These are phyloP conservation scores for Drosophila leonis DNA, from an alignment of 2,888 invertebrate genomes.

Conservation along the genomic window DNA sequence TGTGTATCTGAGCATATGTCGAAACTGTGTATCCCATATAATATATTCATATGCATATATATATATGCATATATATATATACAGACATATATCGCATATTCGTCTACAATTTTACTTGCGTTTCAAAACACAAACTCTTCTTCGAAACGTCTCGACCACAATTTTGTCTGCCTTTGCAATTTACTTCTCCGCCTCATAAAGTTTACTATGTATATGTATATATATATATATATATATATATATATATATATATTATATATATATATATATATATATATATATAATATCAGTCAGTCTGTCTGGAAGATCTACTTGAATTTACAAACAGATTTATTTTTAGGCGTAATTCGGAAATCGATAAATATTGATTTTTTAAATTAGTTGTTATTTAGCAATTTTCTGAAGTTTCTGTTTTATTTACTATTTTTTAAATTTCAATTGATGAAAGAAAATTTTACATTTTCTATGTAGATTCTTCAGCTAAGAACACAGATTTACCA, in stretches of 20 bases:
- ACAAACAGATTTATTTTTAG: neutral
- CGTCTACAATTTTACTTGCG: slow-evolving; percentile 38
- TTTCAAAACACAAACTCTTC: slow-evolving; percentile 60
- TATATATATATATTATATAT: neutral
- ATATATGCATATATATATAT: neutral
- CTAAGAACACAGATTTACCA: neutral
- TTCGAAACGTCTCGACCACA: slow-evolving; percentile 40
- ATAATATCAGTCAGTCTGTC: neutral
- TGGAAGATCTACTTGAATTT: neutral
- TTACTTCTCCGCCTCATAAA: slow-evolving; percentile 2
- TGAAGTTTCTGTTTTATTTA: neutral
- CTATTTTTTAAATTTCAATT: neutral
- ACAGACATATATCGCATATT: neutral
- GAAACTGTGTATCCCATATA: slow-evolving; percentile 28
- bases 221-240: neutral
- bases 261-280: neutral
- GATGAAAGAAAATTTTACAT: too few relatives aligned
- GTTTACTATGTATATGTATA: neutral
- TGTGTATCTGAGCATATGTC: slow-evolving; percentile 18
- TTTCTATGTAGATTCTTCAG: neutral
- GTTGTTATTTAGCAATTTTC: neutral
- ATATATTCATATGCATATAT: neutral
- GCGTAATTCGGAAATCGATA: neutral
- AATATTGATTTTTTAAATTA: neutral
- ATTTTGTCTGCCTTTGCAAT: slow-evolving; percentile 37